phyloP scores from a whole-genome alignment of 1,140 invertebrate genomes.

The Teleopsis dalmanni region DNA sequence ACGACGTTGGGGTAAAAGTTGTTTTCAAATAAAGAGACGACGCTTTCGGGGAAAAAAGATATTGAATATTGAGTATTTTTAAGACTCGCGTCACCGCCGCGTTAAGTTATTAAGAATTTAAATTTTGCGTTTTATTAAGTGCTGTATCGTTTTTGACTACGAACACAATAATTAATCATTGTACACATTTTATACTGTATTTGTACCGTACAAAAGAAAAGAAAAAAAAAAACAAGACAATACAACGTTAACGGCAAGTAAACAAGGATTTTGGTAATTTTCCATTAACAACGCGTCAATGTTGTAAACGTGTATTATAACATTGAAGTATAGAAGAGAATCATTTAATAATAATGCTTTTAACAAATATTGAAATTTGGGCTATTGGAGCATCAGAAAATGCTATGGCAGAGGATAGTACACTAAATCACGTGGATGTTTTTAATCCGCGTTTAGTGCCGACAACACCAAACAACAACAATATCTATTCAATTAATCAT shows the following conservation, averaged over 20 bases:
- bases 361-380: constrained; percentile 43
- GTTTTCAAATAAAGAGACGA: too few species aligned
- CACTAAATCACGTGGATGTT: constrained; percentile 23
- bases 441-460: constrained; percentile 29
- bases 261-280: constrained; percentile 27
- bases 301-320: background rate
- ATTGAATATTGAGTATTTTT: too few species aligned
- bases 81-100: too few species aligned
- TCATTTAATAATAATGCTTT: constrained; percentile 32
- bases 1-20: too few species aligned
- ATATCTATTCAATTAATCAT: constrained; percentile 13
- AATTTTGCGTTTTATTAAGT: too few species aligned
- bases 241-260: constrained; percentile 13
- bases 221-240: constrained; percentile 14
- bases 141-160: too few species aligned
- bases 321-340: constrained; percentile 3
- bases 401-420: constrained; percentile 1
- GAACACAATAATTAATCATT: too few species aligned
- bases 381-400: constrained; percentile 23
- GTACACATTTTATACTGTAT: too few species aligned
- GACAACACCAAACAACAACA: background rate
- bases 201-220: too few species aligned
- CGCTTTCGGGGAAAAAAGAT: too few species aligned
- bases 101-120: too few species aligned
- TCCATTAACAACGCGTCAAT: constrained; percentile 16